A percentile compares a stretch with the other conserved stretches of the same genome.
These are phyloP conservation scores for Hymenopus coronatus DNA, from an alignment of 2,888 invertebrate species.

Conservation along the genomic window DNA sequence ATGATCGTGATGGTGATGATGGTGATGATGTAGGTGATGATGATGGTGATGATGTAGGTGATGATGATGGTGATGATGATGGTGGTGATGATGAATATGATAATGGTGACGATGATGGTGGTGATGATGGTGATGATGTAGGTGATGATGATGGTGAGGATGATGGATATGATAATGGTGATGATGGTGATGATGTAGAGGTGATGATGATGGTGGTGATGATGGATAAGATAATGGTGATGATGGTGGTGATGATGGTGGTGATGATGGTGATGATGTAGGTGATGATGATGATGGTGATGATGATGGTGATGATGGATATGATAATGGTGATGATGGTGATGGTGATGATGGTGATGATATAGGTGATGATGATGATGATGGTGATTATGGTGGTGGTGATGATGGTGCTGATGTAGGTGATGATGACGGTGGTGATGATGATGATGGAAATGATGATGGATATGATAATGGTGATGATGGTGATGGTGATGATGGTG, in stretches of 20 bases:
- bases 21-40: too few relatives aligned
- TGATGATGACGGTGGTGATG: neutral
- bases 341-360: too few relatives aligned
- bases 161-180: neutral
- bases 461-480: neutral
- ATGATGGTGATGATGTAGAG: neutral
- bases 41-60: too few relatives aligned
- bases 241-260: too few relatives aligned
- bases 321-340: neutral
- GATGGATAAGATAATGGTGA: neutral
- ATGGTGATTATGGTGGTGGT: too few relatives aligned
- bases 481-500: neutral
- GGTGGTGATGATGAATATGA: too few relatives aligned
- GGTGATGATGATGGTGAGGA: neutral
- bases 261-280: too few relatives aligned
- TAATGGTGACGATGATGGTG: neutral
- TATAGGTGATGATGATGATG: too few relatives aligned
- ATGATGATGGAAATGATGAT: neutral
- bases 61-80: neutral
- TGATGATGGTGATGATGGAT: neutral
- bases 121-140: neutral
- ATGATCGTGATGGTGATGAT: neutral
- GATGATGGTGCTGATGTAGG: neutral
- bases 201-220: too few relatives aligned
- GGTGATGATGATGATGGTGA: too few relatives aligned